Conservation (phyloP, 2,797 vertebrate genomes). For the Microhierax caerulescens region DNA sequence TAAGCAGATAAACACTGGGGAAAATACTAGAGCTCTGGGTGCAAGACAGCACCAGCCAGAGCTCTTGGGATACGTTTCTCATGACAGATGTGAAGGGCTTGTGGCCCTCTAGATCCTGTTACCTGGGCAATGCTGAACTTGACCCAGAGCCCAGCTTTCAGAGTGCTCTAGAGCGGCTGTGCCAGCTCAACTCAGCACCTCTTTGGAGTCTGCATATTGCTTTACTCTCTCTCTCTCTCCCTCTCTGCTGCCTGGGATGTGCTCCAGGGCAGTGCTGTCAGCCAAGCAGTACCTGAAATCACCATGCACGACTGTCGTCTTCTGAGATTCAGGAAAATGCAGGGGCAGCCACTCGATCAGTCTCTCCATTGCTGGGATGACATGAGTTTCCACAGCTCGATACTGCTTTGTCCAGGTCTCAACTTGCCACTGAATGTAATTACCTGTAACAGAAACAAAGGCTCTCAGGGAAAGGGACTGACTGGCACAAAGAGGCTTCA, state of each 20-base stretch:
- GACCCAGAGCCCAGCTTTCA: neutral
- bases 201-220: neutral
- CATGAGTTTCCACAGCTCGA: conserved; percentile 65
- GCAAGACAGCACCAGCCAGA: neutral
- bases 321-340: conserved; percentile 76
- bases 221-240: neutral
- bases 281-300: conserved; percentile 78
- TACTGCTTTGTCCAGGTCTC: conserved; percentile 79
- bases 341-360: conserved; percentile 81
- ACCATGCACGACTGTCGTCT: conserved; percentile 76
- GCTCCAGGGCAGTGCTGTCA: neutral
- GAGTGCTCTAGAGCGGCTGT: neutral
- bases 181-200: neutral
- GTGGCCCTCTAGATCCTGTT: neutral
- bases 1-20: neutral
- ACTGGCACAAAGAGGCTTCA: neutral
- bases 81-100: neutral
- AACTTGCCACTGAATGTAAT: conserved; percentile 75
- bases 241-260: neutral
- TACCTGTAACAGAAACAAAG: conserved; percentile 30
- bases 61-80: neutral
- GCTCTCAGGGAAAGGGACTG: neutral
- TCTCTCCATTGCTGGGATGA: conserved; percentile 79
- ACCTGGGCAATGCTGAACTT: neutral
- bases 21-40: neutral